A percentile compares a stretch with the other conserved stretches of the same genome.
phyloP scores from a whole-genome alignment of 2,113 vertebrate genomes.

The Fulmarus glacialis region DNA sequence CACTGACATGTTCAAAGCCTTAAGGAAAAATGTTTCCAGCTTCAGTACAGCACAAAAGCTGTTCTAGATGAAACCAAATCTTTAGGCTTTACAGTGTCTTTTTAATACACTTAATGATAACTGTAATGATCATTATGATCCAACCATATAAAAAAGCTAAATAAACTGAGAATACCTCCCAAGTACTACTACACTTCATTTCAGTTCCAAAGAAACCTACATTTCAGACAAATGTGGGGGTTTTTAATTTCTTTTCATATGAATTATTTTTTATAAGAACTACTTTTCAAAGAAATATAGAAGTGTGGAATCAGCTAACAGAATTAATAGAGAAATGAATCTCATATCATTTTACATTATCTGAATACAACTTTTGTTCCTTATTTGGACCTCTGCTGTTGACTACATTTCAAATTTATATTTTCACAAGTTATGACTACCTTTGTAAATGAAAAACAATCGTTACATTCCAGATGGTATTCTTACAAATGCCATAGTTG shows the following conservation, averaged over 20 bases:
- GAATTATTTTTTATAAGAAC: not conserved
- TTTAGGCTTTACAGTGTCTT: not conserved
- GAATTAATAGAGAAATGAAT: not conserved
- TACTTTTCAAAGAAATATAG: not conserved
- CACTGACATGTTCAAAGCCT: not conserved
- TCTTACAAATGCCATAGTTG: not conserved
- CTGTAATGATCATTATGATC: not conserved
- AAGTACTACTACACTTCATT: not conserved
- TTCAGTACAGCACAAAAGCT: not conserved
- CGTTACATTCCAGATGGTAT: not conserved
- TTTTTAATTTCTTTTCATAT: not conserved
- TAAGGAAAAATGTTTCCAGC: not conserved
- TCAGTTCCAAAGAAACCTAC: not conserved
- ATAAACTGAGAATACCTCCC: not conserved
- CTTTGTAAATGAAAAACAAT: not conserved
- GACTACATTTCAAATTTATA: not conserved
- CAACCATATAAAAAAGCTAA: not conserved
- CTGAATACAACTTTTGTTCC: not conserved
- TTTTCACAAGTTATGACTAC: not conserved
- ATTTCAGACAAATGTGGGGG: not conserved
- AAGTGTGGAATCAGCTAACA: not conserved
- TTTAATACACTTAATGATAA: not conserved
- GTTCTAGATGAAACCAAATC: not conserved
- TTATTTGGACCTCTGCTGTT: not conserved
- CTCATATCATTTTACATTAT: not conserved